phyloP scores from a whole-genome alignment of 2,888 invertebrate species.

The Rhagonycha lutea region DNA sequence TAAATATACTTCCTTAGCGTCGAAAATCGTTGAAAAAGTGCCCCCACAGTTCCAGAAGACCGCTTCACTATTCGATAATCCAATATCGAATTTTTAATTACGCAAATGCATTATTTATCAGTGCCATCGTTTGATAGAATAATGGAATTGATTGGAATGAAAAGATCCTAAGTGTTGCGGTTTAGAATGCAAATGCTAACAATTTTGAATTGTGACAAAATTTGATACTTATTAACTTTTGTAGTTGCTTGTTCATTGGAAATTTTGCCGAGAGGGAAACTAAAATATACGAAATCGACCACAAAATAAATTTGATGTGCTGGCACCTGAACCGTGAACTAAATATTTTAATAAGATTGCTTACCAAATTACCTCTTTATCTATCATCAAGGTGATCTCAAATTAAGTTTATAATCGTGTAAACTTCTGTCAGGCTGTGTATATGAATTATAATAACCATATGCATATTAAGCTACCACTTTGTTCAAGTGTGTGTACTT shows the following conservation, averaged over 20 bases:
- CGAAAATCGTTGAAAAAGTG: constrained; percentile 32
- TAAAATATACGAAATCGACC: neutral
- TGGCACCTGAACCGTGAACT: constrained; percentile 16
- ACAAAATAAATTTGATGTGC: constrained; percentile 8
- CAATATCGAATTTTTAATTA: constrained; percentile 21
- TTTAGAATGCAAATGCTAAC: constrained; percentile 37
- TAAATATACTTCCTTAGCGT: constrained; percentile 37
- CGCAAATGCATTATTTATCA: constrained; percentile 17
- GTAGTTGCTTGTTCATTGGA: constrained; percentile 26
- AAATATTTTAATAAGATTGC: constrained; percentile 26
- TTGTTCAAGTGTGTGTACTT: constrained; percentile 42
- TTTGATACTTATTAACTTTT: constrained; percentile 31
- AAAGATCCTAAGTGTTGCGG: constrained; percentile 40
- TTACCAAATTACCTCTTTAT: constrained; percentile 21
- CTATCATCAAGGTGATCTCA: constrained; percentile 33
- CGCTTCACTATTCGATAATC: constrained; percentile 17
- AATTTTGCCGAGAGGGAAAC: constrained; percentile 8
- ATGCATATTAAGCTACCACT: constrained; percentile 39
- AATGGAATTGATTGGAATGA: constrained; percentile 41
- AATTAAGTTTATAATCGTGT: constrained; percentile 25
- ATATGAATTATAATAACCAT: constrained; percentile 43
- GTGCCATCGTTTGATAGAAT: constrained; percentile 28
- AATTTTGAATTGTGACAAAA: constrained; percentile 24
- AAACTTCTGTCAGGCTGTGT: constrained; percentile 28
- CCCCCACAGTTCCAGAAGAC: constrained; percentile 27